These are phyloP conservation scores for Arenaria interpres DNA, from an alignment of 2,113 vertebrate genomes.

Conservation along the genomic window DNA sequence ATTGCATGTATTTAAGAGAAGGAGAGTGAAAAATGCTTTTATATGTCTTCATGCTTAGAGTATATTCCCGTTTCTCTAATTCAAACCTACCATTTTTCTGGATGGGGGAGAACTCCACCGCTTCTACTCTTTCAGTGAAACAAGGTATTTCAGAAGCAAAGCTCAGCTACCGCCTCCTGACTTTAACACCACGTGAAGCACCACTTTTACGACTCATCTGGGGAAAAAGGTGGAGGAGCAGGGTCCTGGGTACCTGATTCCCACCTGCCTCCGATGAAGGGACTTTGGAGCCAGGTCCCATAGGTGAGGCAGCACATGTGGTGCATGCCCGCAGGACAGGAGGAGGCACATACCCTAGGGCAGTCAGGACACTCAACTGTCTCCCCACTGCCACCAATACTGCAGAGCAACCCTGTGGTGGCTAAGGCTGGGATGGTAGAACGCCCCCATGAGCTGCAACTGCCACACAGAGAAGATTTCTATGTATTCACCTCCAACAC, in stretches of 20 bases:
- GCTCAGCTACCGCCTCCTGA: background rate
- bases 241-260: background rate
- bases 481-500: background rate
- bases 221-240: background rate
- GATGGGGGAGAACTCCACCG: background rate
- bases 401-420: background rate
- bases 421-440: background rate
- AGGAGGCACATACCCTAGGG: background rate
- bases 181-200: rapidly evolving
- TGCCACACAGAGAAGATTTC: background rate
- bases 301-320: background rate
- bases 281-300: background rate
- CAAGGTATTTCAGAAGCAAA: background rate
- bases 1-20: background rate
- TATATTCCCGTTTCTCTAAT: background rate
- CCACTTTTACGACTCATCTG: background rate
- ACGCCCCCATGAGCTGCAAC: background rate
- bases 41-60: background rate
- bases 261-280: background rate
- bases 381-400: background rate
- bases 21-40: background rate
- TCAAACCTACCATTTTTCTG: background rate
- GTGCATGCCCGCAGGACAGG: rapidly evolving
- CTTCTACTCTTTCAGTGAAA: background rate
- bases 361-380: background rate